Evolutionary conservation across 2,888 invertebrate genomes (phyloP).

Genomic region (Sinodicranocentrus sp.): DNA sequence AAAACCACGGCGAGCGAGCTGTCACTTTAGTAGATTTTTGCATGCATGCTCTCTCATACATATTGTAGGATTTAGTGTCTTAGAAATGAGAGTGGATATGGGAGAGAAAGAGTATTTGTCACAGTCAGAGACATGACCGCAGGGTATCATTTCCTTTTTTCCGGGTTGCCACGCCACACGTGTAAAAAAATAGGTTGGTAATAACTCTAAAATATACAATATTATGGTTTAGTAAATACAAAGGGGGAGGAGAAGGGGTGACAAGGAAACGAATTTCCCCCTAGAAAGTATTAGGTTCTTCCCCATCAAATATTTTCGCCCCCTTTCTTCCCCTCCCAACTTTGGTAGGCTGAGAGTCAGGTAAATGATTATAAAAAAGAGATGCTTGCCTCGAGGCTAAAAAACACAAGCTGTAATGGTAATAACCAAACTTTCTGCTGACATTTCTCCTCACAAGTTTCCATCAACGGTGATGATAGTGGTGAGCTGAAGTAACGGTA

Average conservation of each 20-base stretch:
- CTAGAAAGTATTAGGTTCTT: background rate
- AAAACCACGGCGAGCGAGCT: background rate
- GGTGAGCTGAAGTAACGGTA: background rate
- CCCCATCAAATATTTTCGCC: background rate
- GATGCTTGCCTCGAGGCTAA: constrained; percentile 9
- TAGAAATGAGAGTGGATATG: constrained; percentile 5
- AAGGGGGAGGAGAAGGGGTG: too few relatives aligned
- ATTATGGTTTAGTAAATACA: background rate
- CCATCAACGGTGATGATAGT: background rate
- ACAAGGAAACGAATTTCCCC: background rate
- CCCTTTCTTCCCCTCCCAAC: background rate
- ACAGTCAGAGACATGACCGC: constrained; percentile 52
- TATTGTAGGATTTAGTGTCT: background rate
- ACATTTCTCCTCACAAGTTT: constrained; percentile 23
- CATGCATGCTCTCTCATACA: constrained; percentile 5
- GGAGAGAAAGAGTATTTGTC: constrained; percentile 36
- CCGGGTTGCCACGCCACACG: background rate
- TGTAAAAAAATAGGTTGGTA: background rate
- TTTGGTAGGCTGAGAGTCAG: background rate
- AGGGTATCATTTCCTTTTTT: constrained; percentile 63
- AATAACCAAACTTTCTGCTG: constrained; percentile 21
- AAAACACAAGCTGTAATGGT: constrained; percentile 26
- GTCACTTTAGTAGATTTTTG: background rate
- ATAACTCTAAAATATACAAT: background rate
- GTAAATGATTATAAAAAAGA: background rate